phyloP scores from a whole-genome alignment of 2,113 vertebrate genomes.

The Lanius collurio region DNA sequence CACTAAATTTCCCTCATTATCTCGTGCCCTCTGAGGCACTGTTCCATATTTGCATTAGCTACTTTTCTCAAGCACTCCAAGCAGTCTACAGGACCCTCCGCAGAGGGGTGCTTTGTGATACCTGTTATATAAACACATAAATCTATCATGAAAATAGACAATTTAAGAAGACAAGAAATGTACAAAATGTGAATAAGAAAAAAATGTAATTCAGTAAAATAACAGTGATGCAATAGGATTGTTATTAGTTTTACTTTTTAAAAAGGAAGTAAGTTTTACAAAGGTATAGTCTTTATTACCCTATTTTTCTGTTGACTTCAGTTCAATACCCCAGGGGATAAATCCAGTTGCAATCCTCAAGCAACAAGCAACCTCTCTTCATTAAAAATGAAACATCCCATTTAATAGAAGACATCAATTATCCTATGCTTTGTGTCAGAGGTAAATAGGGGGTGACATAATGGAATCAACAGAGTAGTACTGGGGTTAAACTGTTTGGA shows the following conservation, averaged over 20 bases:
- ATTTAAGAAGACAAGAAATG: background rate
- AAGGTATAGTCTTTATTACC: background rate
- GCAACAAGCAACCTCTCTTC: background rate
- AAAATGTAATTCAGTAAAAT: background rate
- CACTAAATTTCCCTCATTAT: background rate
- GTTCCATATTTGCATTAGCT: background rate
- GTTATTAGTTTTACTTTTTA: background rate
- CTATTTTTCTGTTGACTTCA: background rate
- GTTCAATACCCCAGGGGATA: background rate
- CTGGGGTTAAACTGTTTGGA: background rate
- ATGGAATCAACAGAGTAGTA: background rate
- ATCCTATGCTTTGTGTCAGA: background rate
- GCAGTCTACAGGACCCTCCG: background rate
- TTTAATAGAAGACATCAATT: constrained; percentile 4
- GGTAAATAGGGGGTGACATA: background rate
- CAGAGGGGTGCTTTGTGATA: background rate
- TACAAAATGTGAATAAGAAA: background rate
- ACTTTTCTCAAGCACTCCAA: background rate
- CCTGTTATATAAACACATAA: background rate
- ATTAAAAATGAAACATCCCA: constrained; percentile 4
- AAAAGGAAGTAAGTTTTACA: background rate
- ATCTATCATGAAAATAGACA: background rate
- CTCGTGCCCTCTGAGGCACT: background rate
- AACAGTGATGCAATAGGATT: background rate
- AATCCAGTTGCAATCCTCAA: background rate